Percentiles rank a stretch among this genome's conserved stretches.
Conservation (phyloP, 2,113 vertebrate genomes). For the Promerops cafer region DNA sequence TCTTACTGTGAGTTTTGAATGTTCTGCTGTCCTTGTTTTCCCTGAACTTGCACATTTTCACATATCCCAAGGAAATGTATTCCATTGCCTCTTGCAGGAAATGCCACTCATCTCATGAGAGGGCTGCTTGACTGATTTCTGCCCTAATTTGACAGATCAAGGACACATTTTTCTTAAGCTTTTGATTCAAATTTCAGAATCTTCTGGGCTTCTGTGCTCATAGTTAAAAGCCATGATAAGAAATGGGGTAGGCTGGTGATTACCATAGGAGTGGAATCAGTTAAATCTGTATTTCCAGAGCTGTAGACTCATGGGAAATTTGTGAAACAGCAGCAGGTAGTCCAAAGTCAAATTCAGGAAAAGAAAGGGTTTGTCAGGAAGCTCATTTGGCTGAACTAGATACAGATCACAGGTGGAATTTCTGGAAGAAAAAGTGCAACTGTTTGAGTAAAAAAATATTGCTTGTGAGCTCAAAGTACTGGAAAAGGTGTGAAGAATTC, state of each 20-base stretch:
- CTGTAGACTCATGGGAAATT: background rate
- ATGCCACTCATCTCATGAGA: background rate
- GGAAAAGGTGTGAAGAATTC: background rate
- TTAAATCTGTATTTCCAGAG: background rate
- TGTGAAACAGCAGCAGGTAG: background rate
- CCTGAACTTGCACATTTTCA: background rate
- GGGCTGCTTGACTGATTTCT: background rate
- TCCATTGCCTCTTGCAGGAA: background rate
- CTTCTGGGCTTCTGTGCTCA: background rate
- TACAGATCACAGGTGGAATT: background rate
- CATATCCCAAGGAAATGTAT: background rate
- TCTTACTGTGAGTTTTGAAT: background rate
- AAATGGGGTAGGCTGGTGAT: background rate
- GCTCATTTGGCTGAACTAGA: background rate
- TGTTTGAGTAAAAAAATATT: background rate
- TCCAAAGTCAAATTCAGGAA: background rate
- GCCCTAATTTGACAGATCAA: background rate
- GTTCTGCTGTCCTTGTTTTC: background rate
- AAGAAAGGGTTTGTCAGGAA: background rate
- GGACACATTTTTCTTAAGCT: background rate
- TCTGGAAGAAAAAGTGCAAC: background rate
- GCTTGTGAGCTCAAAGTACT: background rate
- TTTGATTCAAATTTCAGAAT: background rate
- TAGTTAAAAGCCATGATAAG: background rate
- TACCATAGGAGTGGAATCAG: background rate